These are phyloP conservation scores for Gila orcuttii DNA, from an alignment of 2,113 vertebrate genomes.

Conservation along the genomic window DNA sequence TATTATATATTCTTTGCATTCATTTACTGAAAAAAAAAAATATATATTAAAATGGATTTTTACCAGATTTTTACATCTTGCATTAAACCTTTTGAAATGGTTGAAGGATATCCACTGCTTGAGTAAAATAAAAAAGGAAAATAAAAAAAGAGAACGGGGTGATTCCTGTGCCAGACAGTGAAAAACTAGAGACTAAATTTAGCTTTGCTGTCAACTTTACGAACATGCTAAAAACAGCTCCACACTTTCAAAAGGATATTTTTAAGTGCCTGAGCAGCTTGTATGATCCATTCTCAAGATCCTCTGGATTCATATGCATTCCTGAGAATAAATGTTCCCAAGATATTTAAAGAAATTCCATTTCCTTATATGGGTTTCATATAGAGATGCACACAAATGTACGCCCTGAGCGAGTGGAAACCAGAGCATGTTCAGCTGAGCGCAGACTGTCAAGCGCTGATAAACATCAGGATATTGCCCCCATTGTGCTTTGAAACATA, in stretches of 20 bases:
- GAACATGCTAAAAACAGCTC: background rate
- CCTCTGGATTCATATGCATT: conserved; percentile 1
- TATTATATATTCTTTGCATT: no score
- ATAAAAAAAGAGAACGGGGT: background rate
- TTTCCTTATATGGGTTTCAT: background rate
- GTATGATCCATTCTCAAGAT: background rate
- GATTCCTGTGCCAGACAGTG: background rate
- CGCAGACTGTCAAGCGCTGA: background rate
- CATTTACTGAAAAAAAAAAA: no score
- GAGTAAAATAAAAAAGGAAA: background rate
- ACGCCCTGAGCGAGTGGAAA: background rate
- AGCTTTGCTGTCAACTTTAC: background rate
- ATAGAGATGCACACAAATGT: background rate
- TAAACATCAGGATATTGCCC: conserved; percentile 27
- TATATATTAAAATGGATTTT: background rate
- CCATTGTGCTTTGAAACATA: background rate
- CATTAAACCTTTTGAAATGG: background rate
- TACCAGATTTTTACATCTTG: background rate
- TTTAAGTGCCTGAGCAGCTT: background rate
- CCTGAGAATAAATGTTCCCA: background rate
- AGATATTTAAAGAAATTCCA: conserved; percentile 13
- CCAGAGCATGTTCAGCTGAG: conserved; percentile 1
- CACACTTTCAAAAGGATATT: background rate
- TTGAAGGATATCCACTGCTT: background rate
- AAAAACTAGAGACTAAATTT: conserved; percentile 9